Base-by-base conservation (phyloP, 1,140 invertebrate genomes). In the Theocolax elegans region DNA sequence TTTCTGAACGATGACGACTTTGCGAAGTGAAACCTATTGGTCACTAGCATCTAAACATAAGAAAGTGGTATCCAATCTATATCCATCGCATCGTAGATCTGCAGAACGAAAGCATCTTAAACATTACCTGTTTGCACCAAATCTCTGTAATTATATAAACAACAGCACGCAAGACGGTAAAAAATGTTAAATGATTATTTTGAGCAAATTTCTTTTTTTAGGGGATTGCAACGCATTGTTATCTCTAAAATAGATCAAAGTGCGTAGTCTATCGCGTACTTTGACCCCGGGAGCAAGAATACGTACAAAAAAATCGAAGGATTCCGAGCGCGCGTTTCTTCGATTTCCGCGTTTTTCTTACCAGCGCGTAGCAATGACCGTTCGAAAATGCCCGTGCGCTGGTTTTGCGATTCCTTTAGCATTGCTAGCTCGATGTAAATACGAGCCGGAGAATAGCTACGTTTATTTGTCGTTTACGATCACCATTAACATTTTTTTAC, bases 191-290 rank as follows among this genome's bases (percentile, higher is more conserved):
- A 9, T 21, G 42, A 3, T n/a, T 31, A 48, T 44, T 63, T 44
- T 51, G 19, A 59, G 54, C 21, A 35, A 15, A 12, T 49, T 68
- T 68, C 60, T 68, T 42, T 68, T 68, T 60, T 60, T 44, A 56
- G 42, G 44, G 19, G 67, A 69, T 69, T 53, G 44, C 29, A 4
- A 29, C 56, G 35, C 54, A 67, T 69, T 51, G 62, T 71, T 59
- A 66, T 66, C 69, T 71, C 23, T 65, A 71, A 65, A 71, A 71
- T 71, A 71, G 68, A 71, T 71, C 68, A 71, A 71, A 71, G 68
- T 71, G 42, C 27, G 27, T n/a, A 31, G n/a, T 64, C 62, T 51
- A 51, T 64, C 51, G 63, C 35, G 13, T 15, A 64, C 68, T 71
- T 71, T 65, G 60, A 71, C 67, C 59, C 48, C 48, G 19, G 49